A percentile compares a stretch with the other conserved stretches of the same genome.
Evolutionary conservation across 2,888 invertebrate species (phyloP).

Genomic region (Caprella mutica): DNA sequence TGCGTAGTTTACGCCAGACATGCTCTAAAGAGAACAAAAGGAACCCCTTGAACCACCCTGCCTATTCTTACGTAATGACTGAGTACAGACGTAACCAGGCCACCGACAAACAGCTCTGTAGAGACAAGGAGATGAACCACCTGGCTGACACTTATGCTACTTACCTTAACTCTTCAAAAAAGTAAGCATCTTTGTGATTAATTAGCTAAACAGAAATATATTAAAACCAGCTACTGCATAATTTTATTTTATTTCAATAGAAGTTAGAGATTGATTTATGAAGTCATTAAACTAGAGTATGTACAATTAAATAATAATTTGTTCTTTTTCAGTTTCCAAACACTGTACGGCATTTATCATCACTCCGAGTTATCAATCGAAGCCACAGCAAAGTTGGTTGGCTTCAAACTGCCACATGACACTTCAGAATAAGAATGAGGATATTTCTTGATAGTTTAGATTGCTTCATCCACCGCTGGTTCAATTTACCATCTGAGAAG

Average conservation of each 20-base stretch:
- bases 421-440: too few relatives aligned
- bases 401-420: constrained; percentile 72
- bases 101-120: constrained; percentile 71
- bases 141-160: constrained; percentile 65
- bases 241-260: too few relatives aligned
- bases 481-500: too few relatives aligned
- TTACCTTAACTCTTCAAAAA: constrained; percentile 58
- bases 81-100: constrained; percentile 39
- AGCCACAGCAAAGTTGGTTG: constrained; percentile 69
- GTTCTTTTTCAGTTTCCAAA: constrained; percentile 40
- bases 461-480: too few relatives aligned
- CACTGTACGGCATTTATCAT: constrained; percentile 61
- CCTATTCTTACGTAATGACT: constrained; percentile 19
- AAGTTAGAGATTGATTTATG: too few relatives aligned
- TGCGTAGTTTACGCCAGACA: neutral
- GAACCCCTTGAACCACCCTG: constrained; percentile 9
- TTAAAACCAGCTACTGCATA: neutral
- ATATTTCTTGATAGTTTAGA: too few relatives aligned
- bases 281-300: neutral
- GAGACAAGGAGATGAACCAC: constrained; percentile 64
- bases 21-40: constrained; percentile 8
- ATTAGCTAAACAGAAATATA: neutral
- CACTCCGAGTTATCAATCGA: constrained; percentile 64
- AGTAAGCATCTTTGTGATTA: constrained; percentile 43
- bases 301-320: neutral